Conservation (phyloP, 2,888 invertebrate genomes). For the Coelopa pilipes region DNA sequence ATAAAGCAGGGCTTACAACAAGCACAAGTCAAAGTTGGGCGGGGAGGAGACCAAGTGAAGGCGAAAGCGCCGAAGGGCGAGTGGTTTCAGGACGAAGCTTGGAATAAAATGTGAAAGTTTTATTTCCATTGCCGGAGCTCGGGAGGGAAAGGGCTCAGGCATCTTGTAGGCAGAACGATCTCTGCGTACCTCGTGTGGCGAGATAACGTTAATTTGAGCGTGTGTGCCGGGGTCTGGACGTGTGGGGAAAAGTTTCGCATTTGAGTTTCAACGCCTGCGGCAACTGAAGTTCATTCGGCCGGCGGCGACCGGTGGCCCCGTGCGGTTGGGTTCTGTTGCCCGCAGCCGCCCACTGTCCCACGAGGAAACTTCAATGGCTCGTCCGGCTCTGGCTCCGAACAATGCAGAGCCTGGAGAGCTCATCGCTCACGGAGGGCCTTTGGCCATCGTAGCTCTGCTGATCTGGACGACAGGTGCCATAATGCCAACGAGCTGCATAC, state of each 20-base stretch:
- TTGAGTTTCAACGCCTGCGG: no score
- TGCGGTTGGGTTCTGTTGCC: no score
- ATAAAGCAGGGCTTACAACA: not conserved
- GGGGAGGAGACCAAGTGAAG: not conserved
- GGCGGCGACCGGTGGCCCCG: not conserved
- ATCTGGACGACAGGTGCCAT: no score
- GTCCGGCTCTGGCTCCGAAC: no score
- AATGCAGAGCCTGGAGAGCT: no score
- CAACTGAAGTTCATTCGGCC: not conserved
- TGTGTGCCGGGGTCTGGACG: not conserved
- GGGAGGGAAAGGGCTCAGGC: not conserved
- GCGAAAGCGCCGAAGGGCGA: not conserved
- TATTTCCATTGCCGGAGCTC: constrained; percentile 3
- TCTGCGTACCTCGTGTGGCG: constrained; percentile 12
- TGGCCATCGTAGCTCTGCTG: no score
- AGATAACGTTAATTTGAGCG: constrained; percentile 25
- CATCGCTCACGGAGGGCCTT: no score
- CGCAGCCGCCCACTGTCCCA: no score
- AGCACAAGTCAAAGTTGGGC: not conserved
- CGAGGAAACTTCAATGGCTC: no score
- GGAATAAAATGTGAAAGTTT: constrained; percentile 25
- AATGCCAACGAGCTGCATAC: no score
- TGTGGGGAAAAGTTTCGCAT: no score
- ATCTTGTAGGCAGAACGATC: not conserved
- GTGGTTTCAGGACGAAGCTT: not conserved